phyloP scores from a whole-genome alignment of 2,797 vertebrate genomes.

The Spondyliosoma cantharus region DNA sequence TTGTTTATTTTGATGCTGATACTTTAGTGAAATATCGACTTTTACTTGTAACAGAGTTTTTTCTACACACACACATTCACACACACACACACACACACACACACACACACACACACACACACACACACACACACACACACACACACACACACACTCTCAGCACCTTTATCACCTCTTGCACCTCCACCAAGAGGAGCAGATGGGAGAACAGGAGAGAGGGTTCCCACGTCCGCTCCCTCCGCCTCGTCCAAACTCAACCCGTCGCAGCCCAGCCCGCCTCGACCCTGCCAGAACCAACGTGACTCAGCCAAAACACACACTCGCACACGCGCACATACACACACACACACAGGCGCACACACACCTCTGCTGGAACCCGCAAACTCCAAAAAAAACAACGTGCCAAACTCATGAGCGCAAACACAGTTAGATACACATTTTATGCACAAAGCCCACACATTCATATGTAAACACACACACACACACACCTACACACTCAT shows the following conservation, averaged over 20 bases:
- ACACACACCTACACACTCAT: conserved; percentile 1
- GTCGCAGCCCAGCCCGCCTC: conserved; percentile 50
- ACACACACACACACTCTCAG: conserved; percentile 30
- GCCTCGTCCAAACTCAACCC: conserved; percentile 69
- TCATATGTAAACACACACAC: conserved; percentile 24
- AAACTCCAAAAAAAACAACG: conserved; percentile 38
- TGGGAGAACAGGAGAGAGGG: conserved; percentile 80
- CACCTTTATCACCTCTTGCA: conserved; percentile 64
- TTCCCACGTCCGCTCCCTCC: conserved; percentile 75
- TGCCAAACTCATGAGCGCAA: conserved; percentile 49
- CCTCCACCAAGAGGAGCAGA: conserved; percentile 74
- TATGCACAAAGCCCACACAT: conserved; percentile 16
- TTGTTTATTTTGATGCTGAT: too few relatives aligned
- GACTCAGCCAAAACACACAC: conserved; percentile 76
- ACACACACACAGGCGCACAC: conserved; percentile 47
- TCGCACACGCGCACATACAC: conserved; percentile 44
- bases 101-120: conserved; percentile 8
- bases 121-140: conserved; percentile 31
- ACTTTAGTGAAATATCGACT: too few relatives aligned
- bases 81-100: too few relatives aligned
- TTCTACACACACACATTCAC: too few relatives aligned
- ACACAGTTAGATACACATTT: conserved; percentile 45
- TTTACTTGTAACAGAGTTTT: too few relatives aligned
- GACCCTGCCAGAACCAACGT: conserved; percentile 74
- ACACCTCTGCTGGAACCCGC: conserved; percentile 53